These are phyloP conservation scores for Zelostemma sp. DNA, from an alignment of 1,140 invertebrate genomes.

Conservation along the genomic window DNA sequence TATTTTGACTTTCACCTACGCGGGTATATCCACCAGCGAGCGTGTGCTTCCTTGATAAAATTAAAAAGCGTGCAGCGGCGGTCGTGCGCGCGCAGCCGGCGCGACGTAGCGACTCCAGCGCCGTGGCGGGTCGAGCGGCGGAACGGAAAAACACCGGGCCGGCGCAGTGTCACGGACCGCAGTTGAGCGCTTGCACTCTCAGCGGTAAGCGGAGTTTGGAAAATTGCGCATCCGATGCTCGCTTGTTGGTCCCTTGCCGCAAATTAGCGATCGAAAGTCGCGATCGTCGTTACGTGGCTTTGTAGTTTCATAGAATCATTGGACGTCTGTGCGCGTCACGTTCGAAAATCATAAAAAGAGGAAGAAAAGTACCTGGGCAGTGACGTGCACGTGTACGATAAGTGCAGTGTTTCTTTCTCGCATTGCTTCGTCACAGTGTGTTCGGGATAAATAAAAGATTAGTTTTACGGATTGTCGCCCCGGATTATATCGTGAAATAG, in stretches of 20 bases:
- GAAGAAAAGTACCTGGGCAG: conserved; percentile 30
- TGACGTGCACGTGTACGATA: conserved; percentile 53
- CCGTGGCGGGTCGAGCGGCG: conserved; percentile 28
- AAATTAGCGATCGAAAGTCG: conserved; percentile 16
- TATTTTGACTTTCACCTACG: conserved; percentile 1
- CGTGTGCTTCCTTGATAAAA: conserved; percentile 27
- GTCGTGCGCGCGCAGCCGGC: conserved; percentile 41
- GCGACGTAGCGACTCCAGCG: conserved; percentile 27
- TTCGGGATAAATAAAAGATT: conserved; percentile 7
- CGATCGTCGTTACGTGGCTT: too few relatives aligned
- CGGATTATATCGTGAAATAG: conserved; percentile 7
- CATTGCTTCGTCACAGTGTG: conserved; percentile 23
- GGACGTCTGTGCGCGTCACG: conserved; percentile 21
- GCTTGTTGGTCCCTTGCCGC: conserved; percentile 30
- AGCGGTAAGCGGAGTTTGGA: conserved; percentile 57
- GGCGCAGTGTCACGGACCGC: conserved; percentile 59
- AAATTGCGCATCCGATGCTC: conserved; percentile 45
- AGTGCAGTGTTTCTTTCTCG: conserved; percentile 38
- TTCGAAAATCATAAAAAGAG: conserved; percentile 27
- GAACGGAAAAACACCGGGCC: conserved; percentile 48
- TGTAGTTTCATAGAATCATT: too few relatives aligned
- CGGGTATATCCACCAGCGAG: conserved; percentile 4
- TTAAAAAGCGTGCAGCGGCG: conserved; percentile 31
- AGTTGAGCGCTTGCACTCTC: conserved; percentile 67
- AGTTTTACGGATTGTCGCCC: conserved; percentile 4